Evolutionary conservation across 2,888 invertebrate species (phyloP).

Genomic region (Nineta flava): DNA sequence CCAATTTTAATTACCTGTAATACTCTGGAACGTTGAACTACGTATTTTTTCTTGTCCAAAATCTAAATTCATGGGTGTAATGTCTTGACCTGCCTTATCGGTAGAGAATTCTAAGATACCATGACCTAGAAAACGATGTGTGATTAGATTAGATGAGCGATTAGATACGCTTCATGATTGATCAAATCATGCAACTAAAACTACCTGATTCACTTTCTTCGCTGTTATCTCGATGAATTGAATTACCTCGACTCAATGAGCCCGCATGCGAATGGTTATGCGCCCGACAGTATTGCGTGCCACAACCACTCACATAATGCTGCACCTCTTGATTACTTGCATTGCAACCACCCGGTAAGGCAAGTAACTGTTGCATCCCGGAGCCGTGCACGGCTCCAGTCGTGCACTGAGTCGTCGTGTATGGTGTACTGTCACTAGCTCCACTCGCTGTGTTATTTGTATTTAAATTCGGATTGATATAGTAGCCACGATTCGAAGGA

Average conservation of each 20-base stretch:
- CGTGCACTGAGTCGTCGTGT: background rate
- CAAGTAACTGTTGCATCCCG: background rate
- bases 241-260: slow-evolving; percentile 25
- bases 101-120: slow-evolving; percentile 73
- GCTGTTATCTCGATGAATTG: slow-evolving; percentile 25
- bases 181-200: background rate
- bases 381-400: background rate
- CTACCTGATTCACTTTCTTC: slow-evolving; percentile 32
- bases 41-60: slow-evolving; percentile 52
- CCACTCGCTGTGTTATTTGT: background rate
- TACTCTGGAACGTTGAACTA: slow-evolving; percentile 57
- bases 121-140: slow-evolving; percentile 32
- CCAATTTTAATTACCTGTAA: slow-evolving; percentile 41
- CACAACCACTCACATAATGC: background rate
- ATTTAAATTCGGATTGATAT: slow-evolving; percentile 1
- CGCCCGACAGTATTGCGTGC: slow-evolving; percentile 1
- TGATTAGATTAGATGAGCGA: too few relatives aligned
- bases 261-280: slow-evolving; percentile 20
- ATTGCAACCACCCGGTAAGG: background rate
- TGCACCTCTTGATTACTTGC: background rate
- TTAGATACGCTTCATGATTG: background rate
- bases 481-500: slow-evolving; percentile 4
- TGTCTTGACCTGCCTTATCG: slow-evolving; percentile 74
- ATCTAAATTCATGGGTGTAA: slow-evolving; percentile 70
- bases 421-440: background rate